Evolutionary conservation across 1,140 invertebrate species (phyloP).

Genomic region (Drosophila serrata): DNA sequence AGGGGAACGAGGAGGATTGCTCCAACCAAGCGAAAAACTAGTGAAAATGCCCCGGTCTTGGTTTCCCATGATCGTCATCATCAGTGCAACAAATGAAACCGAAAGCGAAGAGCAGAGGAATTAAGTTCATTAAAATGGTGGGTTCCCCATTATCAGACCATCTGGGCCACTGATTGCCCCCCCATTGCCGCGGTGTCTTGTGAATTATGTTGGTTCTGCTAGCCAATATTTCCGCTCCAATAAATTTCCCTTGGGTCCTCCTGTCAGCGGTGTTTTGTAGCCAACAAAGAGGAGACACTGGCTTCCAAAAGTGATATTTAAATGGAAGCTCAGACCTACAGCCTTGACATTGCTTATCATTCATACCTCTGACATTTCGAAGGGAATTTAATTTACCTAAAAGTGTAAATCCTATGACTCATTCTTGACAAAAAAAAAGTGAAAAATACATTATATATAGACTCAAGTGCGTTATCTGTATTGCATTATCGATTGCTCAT

Average conservation of each 20-base stretch:
- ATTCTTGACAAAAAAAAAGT: background rate
- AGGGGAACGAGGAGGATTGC: conserved; percentile 6
- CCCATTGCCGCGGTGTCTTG: background rate
- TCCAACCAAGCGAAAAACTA: conserved; percentile 15
- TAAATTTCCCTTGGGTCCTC: conserved; percentile 13
- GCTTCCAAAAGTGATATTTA: background rate
- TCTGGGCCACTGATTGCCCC: conserved; percentile 19
- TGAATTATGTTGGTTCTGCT: background rate
- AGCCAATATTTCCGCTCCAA: conserved; percentile 53
- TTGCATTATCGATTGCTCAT: conserved; percentile 5
- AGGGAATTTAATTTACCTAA: background rate
- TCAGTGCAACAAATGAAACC: conserved; percentile 44
- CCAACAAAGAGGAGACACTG: background rate
- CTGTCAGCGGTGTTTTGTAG: background rate
- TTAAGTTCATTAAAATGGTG: conserved; percentile 56
- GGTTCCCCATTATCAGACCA: conserved; percentile 35
- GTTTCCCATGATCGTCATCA: conserved; percentile 33
- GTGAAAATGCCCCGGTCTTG: conserved; percentile 44
- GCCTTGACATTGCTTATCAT: conserved; percentile 14
- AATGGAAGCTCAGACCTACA: background rate
- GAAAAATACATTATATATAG: background rate
- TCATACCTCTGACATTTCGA: background rate
- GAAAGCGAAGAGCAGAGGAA: conserved; percentile 37
- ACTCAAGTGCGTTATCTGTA: conserved; percentile 4
- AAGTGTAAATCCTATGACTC: conserved; percentile 4